A percentile compares a stretch with the other conserved stretches of the same genome.
These are phyloP conservation scores for Tenebrio molitor DNA, from an alignment of 1,140 invertebrate species.

Conservation along the genomic window DNA sequence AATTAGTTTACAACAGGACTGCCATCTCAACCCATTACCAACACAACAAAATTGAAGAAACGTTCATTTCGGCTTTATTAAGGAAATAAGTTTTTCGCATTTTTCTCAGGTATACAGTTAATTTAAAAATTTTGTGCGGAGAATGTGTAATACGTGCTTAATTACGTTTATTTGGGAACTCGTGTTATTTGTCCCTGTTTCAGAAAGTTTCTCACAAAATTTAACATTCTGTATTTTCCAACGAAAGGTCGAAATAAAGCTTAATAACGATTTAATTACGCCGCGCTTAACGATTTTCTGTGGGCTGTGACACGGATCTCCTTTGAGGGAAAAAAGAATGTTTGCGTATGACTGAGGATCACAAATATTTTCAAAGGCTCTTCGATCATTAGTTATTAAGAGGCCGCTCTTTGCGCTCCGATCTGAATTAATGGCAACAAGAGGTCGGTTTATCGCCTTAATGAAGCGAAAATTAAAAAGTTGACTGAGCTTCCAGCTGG, in stretches of 20 bases:
- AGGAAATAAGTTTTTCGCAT: no score
- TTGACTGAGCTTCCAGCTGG: neutral
- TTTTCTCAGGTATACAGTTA: no score
- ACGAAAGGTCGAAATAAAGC: neutral
- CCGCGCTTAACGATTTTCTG: neutral
- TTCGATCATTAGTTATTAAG: neutral
- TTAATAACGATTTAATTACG: conserved; percentile 16
- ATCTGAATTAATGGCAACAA: neutral
- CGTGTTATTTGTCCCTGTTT: no score
- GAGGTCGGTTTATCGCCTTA: neutral
- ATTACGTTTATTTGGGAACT: no score
- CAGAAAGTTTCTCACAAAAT: no score
- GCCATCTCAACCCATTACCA: neutral
- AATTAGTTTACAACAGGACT: conserved; percentile 48
- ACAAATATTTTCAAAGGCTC: neutral
- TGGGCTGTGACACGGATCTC: neutral
- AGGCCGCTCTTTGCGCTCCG: neutral
- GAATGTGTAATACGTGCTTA: no score
- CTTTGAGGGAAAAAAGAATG: neutral
- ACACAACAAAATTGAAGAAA: neutral
- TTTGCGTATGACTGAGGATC: neutral
- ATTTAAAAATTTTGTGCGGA: no score
- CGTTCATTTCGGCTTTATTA: no score
- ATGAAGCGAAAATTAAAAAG: conserved; percentile 18
- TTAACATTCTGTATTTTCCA: no score